Evolutionary conservation across 1,140 invertebrate species (phyloP).

Genomic region (Diabrotica undecimpunctata): DNA sequence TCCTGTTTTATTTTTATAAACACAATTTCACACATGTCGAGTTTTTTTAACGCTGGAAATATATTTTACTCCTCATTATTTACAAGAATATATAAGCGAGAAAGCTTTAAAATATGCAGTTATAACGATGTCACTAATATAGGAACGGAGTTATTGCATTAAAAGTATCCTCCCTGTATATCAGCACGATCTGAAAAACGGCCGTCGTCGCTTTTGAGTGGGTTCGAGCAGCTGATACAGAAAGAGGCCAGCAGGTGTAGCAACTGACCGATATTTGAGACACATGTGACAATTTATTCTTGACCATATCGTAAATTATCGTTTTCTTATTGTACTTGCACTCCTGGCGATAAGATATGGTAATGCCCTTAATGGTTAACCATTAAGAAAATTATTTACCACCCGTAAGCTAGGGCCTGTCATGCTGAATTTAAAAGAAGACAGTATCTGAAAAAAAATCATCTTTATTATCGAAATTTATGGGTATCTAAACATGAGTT

Average conservation of each 20-base stretch:
- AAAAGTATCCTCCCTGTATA: not conserved
- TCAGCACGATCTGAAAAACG: not conserved
- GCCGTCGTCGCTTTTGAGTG: constrained; percentile 9
- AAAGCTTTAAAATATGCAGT: no score
- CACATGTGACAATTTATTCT: constrained; percentile 15
- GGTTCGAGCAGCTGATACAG: constrained; percentile 11
- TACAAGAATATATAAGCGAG: no score
- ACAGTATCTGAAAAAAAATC: not conserved
- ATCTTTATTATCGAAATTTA: no score
- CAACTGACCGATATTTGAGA: constrained; percentile 11
- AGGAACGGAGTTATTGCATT: no score
- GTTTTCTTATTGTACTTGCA: constrained; percentile 4
- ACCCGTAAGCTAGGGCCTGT: not conserved
- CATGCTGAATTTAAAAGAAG: not conserved
- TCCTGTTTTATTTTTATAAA: no score
- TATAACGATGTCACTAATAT: no score
- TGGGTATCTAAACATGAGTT: no score
- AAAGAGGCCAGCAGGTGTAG: constrained; percentile 6
- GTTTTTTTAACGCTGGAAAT: no score
- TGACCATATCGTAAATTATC: constrained; percentile 7
- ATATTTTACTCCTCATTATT: no score
- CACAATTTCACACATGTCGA: no score
- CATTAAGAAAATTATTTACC: constrained; percentile 3
- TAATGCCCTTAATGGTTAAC: not conserved
- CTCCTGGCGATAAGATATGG: not conserved